Evolutionary conservation across 2,888 invertebrate genomes (phyloP), one percentile per base, ranked within the genome.

Genomic region (Fragum fragum): DNA sequence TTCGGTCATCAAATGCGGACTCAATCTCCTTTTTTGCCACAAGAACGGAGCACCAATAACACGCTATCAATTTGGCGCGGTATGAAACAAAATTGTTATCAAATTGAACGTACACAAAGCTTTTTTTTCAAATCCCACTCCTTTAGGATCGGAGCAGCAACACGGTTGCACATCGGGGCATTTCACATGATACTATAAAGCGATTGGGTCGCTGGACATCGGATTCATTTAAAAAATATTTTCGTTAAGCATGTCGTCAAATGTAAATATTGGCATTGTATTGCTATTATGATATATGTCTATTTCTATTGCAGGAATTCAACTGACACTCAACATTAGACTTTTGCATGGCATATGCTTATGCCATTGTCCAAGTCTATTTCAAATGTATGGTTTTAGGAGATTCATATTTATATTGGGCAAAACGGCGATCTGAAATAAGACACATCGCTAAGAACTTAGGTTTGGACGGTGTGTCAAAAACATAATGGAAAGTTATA

Each of bases 21-120:
- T 47, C 23, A 63, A 36, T 63, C 18, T 63, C 32, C 42, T 70
- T 28, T 70, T 70, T 52, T 70, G 70, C n/a, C 70, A 70, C 42
- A 1, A 14, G 5, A 28, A 70, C 52, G 23, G 52, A n/a, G 1
- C 3, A 16, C 52, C 70, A 21, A 11, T 70, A 11, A 52, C 70
- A 16, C 26, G 53, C 21, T 70, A 70, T 23, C 70, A 70, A 28
- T 70, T 70, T 70, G 70, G 70, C 42, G 70, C 70, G 5, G 52
- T 70, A 28, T n/a, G n/a, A n/a, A n/a, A n/a, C n/a, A 70, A 70
- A 53, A 28, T 28, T 26, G 28, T 53, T 52, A 11, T 2, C 5
- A 28, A 47, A 29, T 14, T 70, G 18, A 26, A 42, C 2, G 26
- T 70, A 23, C 7, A 28, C 21, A 29, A 21, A 52, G 23, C 23